Conservation (phyloP, 2,113 vertebrate genomes). For the Ondatra zibethicus region DNA sequence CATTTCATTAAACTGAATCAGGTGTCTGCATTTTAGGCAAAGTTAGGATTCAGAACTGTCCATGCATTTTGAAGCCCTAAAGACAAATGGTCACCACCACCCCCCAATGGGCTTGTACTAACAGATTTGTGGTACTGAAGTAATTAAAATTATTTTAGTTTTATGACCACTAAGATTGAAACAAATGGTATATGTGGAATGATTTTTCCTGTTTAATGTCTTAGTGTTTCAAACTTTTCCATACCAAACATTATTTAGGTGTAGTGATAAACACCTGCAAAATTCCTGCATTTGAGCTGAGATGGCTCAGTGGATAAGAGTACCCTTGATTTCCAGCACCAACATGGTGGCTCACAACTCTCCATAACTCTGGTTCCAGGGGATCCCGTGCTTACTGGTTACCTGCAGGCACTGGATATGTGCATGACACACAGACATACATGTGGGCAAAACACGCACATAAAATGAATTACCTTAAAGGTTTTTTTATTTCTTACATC, state of each 20-base stretch:
- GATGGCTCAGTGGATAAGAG: background rate
- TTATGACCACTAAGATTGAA: background rate
- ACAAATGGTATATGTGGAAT: background rate
- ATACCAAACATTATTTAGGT: background rate
- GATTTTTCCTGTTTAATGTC: background rate
- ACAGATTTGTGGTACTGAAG: constrained; percentile 33
- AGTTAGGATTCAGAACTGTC: background rate
- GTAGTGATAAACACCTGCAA: background rate
- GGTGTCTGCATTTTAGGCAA: background rate
- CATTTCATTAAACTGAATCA: background rate
- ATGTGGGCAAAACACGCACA: background rate
- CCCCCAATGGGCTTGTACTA: background rate
- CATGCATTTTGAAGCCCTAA: constrained; percentile 7
- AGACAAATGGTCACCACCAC: background rate
- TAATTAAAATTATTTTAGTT: background rate
- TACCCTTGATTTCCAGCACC: background rate
- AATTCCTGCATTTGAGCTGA: background rate
- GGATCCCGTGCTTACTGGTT: background rate
- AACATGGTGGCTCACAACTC: background rate
- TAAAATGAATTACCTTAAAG: background rate
- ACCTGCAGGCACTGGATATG: background rate
- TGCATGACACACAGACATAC: background rate
- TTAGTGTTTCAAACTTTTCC: constrained; percentile 32
- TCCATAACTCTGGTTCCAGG: background rate
- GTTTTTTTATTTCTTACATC: background rate